Evolutionary conservation across 2,113 vertebrate species (phyloP), one percentile per base, ranked within the genome.

Genomic region (Grammomys surdaster): DNA sequence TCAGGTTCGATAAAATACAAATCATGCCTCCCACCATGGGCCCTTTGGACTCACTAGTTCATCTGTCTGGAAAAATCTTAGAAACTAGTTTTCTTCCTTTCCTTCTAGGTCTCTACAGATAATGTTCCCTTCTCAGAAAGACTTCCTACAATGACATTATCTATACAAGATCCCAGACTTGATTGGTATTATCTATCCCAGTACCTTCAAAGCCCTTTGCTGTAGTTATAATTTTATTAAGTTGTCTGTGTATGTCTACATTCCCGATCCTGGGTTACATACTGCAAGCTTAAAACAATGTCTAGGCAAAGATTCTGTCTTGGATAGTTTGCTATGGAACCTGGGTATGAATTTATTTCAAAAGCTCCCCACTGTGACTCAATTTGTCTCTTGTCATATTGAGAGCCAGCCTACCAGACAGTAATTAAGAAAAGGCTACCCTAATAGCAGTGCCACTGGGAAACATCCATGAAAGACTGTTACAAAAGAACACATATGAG

Each of bases 401-500:
- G 46, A 65, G 67, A 87, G 58, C 19, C 20, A 26, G 20, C 14
- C 13, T n/a, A n/a, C 2, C 9, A 36, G 67, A 26, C 12, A 36
- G 76, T 17, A 22, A 7, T 28, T 24, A 14, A 19, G 31, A 2
- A 4, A 60, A 19, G 67, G 43, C 0, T 0, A 60, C 3, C 4
- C 20, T 56, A 72, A 31, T 0, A 3, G 56, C 46, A 70, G 16
- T 28, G 22, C 17, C 51, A 33, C 51, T 24, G 11, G 72, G 28
- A 78, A 43, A 40, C 24, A 46, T 26, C 72, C 19, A 4, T 4
- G 60, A 36, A 20, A 7, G 14, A 46, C 6, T 22, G 24, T 10
- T 3, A 60, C 48, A 46, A 69, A 16, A 12, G 20, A 8, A 67
- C 26, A 54, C 0, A 0, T 0, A 14, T n/a, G 84, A 95, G 67